Base-by-base conservation (phyloP, 2,888 invertebrate genomes). In the Notodonta ziczac region DNA sequence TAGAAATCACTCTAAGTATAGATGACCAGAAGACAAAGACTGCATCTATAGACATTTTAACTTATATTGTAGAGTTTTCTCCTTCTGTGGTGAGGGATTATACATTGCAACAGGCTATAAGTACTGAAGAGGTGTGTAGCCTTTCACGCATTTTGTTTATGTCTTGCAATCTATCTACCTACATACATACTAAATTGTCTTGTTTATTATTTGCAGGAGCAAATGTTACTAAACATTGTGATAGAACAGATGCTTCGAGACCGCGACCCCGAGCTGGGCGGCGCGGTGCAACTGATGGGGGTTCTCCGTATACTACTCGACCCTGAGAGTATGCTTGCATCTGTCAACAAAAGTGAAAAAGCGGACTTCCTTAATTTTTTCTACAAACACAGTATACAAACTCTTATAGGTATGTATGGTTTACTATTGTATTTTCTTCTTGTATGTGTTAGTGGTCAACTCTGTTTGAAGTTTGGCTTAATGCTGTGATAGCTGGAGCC, bases 241-340 rank as follows among this genome's bases (percentile, higher is more conserved):
- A 99, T 99, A 90, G 98, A 98, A 91, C 99, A 99, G 95, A 98
- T 99, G 97, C 96, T 99, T 67, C 97, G 97, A 80, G 99, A 99
- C 90, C 96, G 96, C 64, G 99, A 99, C 91, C 98, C 98, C 63
- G 99, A 99, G 94, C 93, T 99, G 74, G 99, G 99, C 66, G 98
- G 98, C 77, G 99, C 99, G 62, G 98, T 99, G 74, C 99, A 99
- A 94, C 94, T 99, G 69, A 98, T 98, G 95, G 98, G 98, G 61
- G 98, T 99, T 59, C 94, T 99, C 50, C 96, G 98, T 83, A 96
- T 99, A 75, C 94, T 99, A 44, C 95, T 99, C 57, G 99, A 99
- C 90, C 99, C 99, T 8, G 99, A 99, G 89, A 99, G 99, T 88
- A 99, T 99, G 99, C 94, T 99, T 71, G 97, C 98, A 62, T 96